Base-by-base conservation (phyloP, 2,797 vertebrate genomes). In the Serranus cabrilla region DNA sequence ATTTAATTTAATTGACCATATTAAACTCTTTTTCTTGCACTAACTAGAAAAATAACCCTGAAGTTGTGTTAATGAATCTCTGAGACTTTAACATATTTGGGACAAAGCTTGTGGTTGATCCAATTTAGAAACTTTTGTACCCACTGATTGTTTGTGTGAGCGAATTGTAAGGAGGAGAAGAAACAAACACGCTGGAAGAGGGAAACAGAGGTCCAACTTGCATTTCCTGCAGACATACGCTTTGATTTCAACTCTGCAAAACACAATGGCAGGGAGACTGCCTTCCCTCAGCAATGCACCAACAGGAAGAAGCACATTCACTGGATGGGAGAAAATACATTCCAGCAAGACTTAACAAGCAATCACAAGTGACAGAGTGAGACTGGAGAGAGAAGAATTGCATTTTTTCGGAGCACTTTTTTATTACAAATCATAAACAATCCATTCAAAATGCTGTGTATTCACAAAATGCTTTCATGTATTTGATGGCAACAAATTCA, bases 141-240 rank as follows among this genome's bases (percentile, higher is more conserved):
- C 60, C 18, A 0, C 67, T 74, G 83, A 89, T 80, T 85, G 82
- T 86, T 89, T 89, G 54, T 60, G 27, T 1, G 12, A 17, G 45
- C 2, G 10, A 65, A 64, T 70, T 74, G 71, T 76, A 37, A 78
- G 42, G 45, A 66, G 20, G 55, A 67, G 47, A 58, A 80, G 75
- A 78, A 88, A 70, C 70, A 81, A 87, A 82, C 60, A 71, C 37
- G 45, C 16, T 31, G 52, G 49, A 67, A 20, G 69, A 73, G 73
- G 92, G 92, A 93, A 94, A 91, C 71, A 83, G 71, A 83, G 80
- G 71, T 85, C 58, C n/a, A 79, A 81, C 80, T 43, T 92, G 92
- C 82, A 93, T 94, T 96, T 95, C 95, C 93, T 93, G 87, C 76
- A 87, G 92, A 92, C 90, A 82, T 75, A 77, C 83, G 81, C 92